These are phyloP conservation scores for Stratiomys singularior DNA, from an alignment of 2,888 invertebrate species.

Conservation along the genomic window DNA sequence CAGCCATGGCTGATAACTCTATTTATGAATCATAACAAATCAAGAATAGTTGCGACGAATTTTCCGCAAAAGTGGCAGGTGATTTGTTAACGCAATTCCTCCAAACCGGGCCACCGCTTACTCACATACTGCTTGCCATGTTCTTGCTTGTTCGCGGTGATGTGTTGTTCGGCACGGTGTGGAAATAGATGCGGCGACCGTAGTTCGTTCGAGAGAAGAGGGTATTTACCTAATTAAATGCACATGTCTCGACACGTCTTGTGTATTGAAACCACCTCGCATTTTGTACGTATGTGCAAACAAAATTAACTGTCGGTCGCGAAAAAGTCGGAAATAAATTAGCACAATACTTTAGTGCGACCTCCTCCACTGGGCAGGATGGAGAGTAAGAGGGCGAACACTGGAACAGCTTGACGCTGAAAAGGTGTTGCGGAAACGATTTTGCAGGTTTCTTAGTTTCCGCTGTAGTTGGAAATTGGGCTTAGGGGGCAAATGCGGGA, in stretches of 20 bases:
- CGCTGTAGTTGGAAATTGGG: not conserved
- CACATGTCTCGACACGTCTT: constrained; percentile 46
- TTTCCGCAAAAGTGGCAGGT: not conserved
- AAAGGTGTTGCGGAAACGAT: constrained; percentile 26
- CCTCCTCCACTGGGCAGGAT: constrained; percentile 7
- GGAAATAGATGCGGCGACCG: constrained; percentile 7
- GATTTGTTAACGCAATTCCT: constrained; percentile 1
- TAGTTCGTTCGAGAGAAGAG: constrained; percentile 30
- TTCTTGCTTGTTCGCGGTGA: not conserved
- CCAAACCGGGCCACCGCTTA: not conserved
- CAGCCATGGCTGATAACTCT: not conserved
- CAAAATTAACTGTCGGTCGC: constrained; percentile 46
- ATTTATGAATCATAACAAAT: not conserved
- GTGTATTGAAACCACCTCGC: constrained; percentile 21
- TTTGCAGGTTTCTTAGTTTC: constrained; percentile 20
- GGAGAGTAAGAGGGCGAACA: not conserved
- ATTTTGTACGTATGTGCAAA: constrained; percentile 42
- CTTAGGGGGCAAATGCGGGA: not conserved
- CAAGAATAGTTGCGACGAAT: not conserved
- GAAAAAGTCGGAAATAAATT: constrained; percentile 45
- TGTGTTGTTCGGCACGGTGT: not conserved
- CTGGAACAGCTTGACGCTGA: not conserved
- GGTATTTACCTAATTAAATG: constrained; percentile 47
- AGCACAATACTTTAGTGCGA: constrained; percentile 38
- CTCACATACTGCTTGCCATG: not conserved